Evolutionary conservation across 2,888 invertebrate genomes (phyloP), one percentile per base, ranked within the genome.

Genomic region (Yponomeuta sedellus): DNA sequence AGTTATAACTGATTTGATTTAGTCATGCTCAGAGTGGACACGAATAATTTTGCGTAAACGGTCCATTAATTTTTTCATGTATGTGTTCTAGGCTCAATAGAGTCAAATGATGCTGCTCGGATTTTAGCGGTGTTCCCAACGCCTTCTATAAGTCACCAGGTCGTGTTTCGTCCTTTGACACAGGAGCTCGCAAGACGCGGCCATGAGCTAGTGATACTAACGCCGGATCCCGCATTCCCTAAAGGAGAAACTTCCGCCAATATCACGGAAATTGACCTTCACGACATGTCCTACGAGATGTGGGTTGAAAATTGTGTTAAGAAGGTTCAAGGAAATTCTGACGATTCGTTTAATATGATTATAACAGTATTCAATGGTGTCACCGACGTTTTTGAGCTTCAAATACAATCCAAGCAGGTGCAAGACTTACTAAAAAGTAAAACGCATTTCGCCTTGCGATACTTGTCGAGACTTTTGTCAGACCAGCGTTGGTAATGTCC

Each of bases 141-240:
- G 11, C 71, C 78, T 2, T 75, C 77, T 0, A 73, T 78, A 44
- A 81, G 78, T 65, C 80, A 80, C 57, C 77, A 79, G 66, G 67
- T 77, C 0, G 71, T 74, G 10, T 75, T 66, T 25, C 71, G 70
- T 39, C 68, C 71, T 5, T 66, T 83, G 4, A 71, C 77, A 57
- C 67, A 71, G 5, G 75, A 75, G 10, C 68, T 84, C 34, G 73
- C 74, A 1, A 67, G 69, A 52, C 70, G 76, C 6, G 82, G 81
- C 12, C 82, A 84, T 59, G 69, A 81, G 25, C 12, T 83, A 0
- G 72, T 76, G 0, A 67, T 79, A 0, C 28, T 77, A 11, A 77
- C 80, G 0, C 61, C 81, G 1, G 19, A 77, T 66, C 77, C 78
- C 0, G 66, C 88, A 5, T 78, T 80, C 12, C 79, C 88, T 66